Evolutionary conservation across 1,140 invertebrate species (phyloP).

Genomic region (Drosophila triauraria): DNA sequence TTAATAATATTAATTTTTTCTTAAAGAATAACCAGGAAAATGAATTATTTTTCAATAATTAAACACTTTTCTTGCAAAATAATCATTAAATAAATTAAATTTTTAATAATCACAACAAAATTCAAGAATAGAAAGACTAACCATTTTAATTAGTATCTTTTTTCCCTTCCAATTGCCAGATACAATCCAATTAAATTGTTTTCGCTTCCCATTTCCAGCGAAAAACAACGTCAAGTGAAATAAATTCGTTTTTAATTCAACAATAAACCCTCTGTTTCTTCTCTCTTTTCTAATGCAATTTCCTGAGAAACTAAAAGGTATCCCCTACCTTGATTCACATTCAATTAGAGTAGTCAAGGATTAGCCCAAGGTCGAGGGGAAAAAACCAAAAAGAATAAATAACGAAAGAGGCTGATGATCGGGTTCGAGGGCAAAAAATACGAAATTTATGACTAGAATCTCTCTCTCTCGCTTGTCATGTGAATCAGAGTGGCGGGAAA

Average conservation of each 20-base stretch:
- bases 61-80: neutral
- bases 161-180: neutral
- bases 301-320: neutral
- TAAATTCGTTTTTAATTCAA: slow-evolving; percentile 18
- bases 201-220: neutral
- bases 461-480: neutral
- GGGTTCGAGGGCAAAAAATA: slow-evolving; percentile 34
- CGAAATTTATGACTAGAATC: slow-evolving; percentile 24
- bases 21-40: too few species aligned
- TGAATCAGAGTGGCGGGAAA: slow-evolving; percentile 21
- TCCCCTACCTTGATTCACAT: neutral
- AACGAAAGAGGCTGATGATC: neutral
- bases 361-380: neutral
- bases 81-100: too few species aligned
- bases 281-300: neutral
- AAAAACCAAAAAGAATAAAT: neutral
- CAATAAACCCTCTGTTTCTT: neutral
- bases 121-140: too few species aligned
- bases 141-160: neutral
- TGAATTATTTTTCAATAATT: too few species aligned
- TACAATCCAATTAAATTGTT: neutral
- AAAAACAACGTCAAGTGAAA: slow-evolving; percentile 15
- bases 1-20: too few species aligned
- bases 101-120: too few species aligned
- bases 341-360: neutral